Percentiles rank a stretch among this genome's conserved stretches.
Evolutionary conservation across 2,113 vertebrate species (phyloP).

Genomic region (Formicarius rufipectus): DNA sequence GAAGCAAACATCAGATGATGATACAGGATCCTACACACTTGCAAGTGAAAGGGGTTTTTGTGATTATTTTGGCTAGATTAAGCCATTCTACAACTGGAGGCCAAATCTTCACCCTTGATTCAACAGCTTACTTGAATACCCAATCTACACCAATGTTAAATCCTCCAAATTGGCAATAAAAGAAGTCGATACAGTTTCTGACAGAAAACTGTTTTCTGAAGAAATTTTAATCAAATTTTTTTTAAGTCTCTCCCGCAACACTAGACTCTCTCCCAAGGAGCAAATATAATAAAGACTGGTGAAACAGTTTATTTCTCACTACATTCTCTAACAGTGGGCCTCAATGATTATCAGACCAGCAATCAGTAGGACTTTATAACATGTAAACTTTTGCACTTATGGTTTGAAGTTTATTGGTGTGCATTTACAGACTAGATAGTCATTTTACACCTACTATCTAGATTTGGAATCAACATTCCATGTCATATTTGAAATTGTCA

Average conservation of each 20-base stretch:
- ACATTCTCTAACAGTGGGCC: background rate
- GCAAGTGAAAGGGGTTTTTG: background rate
- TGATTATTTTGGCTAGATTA: background rate
- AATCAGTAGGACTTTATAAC: background rate
- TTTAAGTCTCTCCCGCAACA: background rate
- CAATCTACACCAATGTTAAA: background rate
- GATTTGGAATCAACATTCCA: background rate
- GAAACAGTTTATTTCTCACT: background rate
- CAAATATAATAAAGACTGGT: background rate
- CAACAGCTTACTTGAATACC: background rate
- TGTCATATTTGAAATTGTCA: background rate
- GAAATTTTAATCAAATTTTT: background rate
- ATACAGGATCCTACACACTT: background rate
- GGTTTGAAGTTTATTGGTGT: background rate
- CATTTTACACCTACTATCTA: background rate
- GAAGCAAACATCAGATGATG: background rate
- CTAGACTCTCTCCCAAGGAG: background rate
- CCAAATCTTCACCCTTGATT: background rate
- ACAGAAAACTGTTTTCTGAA: background rate
- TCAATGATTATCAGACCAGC: accelerated
- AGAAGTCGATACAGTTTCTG: background rate
- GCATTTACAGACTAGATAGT: background rate
- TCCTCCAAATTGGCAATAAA: background rate
- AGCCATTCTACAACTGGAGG: background rate
- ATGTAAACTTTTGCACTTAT: background rate